Conservation (phyloP, 35 echinoderm and acorn worm species). For the Strongylocentrotus purpuratus region DNA sequence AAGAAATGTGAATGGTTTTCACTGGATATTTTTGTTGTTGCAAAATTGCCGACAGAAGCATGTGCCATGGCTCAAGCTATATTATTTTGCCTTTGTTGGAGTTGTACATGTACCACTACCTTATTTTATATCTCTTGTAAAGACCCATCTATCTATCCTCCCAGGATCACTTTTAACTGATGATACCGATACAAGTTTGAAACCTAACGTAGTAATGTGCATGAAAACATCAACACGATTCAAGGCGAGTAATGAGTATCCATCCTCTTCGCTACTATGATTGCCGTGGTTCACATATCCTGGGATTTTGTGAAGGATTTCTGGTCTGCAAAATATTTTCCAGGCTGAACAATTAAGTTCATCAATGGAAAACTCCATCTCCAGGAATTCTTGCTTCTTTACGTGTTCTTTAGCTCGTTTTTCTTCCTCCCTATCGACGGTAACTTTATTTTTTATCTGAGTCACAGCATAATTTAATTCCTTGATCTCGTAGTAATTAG, state of each 20-base stretch:
- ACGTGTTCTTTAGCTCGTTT: constrained; percentile 44
- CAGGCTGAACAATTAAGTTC: constrained; percentile 74
- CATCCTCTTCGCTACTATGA: constrained; percentile 75
- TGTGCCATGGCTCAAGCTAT: too few relatives aligned
- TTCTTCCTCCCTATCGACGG: constrained; percentile 42
- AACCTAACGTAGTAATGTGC: constrained; percentile 76
- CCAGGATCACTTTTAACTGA: constrained; percentile 87
- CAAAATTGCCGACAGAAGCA: not conserved
- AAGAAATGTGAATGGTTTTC: too few relatives aligned
- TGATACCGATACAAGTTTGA: constrained; percentile 69
- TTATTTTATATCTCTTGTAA: constrained; percentile 63
- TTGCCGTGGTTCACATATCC: constrained; percentile 41
- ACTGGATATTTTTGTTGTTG: too few relatives aligned
- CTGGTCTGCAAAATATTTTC: constrained; percentile 77
- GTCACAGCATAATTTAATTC: constrained; percentile 53
- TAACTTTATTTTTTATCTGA: constrained; percentile 40
- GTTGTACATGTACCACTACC: not conserved
- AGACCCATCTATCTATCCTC: constrained; percentile 90
- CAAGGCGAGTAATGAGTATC: constrained; percentile 76
- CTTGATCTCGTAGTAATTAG: constrained; percentile 67
- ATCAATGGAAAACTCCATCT: constrained; percentile 79
- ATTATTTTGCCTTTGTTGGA: constrained; percentile 20
- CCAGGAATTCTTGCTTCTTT: constrained; percentile 78
- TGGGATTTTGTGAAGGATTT: constrained; percentile 73
- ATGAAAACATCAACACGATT: constrained; percentile 80